Evolutionary conservation across 2,113 vertebrate genomes (phyloP).

Genomic region (Colossoma macropomum): DNA sequence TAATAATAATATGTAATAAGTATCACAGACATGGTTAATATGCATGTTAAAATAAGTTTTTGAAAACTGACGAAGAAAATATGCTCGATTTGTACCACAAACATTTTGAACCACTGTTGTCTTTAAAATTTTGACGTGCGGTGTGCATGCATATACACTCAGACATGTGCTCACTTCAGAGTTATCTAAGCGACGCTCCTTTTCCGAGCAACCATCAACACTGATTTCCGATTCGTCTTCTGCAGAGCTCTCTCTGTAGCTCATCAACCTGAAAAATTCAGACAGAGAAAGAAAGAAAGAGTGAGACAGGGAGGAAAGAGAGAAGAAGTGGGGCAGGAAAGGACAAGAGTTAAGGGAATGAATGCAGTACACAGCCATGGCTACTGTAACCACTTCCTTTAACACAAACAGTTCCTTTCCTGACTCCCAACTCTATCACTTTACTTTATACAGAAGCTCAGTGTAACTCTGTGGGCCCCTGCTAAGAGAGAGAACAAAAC

Average conservation of each 20-base stretch:
- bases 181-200: conserved; percentile 55
- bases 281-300: conserved; percentile 1
- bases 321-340: not conserved
- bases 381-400: conserved; percentile 23
- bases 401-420: conserved; percentile 39
- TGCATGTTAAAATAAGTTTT: no score
- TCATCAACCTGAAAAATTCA: conserved; percentile 68
- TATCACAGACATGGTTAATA: no score
- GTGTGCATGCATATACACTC: not conserved
- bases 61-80: no score
- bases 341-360: conserved; percentile 23
- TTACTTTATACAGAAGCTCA: conserved; percentile 9
- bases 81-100: no score
- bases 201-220: conserved; percentile 61
- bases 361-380: conserved; percentile 5
- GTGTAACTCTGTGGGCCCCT: conserved; percentile 10
- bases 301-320: not conserved
- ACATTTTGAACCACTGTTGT: no score
- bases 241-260: conserved; percentile 41
- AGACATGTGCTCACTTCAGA: conserved; percentile 66
- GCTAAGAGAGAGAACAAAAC: conserved; percentile 63
- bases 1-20: no score
- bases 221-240: conserved; percentile 52
- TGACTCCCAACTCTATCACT: conserved; percentile 19
- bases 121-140: no score